These are phyloP conservation scores for Macaca nemestrina DNA, from an alignment of 2,113 vertebrate species.

Conservation along the genomic window DNA sequence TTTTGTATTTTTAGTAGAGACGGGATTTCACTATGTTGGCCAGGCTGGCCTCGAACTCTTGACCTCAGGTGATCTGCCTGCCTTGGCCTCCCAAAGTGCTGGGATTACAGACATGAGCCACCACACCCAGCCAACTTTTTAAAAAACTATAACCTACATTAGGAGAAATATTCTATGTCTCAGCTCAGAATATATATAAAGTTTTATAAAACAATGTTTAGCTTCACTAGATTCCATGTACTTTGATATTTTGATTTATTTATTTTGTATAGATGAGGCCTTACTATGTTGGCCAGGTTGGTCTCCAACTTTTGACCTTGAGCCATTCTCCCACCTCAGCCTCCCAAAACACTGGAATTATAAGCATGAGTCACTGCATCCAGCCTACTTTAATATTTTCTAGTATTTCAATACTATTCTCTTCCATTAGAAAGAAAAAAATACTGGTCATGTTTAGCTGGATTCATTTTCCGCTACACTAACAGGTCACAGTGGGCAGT, in stretches of 20 bases:
- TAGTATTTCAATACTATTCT: neutral
- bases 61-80: too few relatives aligned
- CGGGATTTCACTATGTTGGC: too few relatives aligned
- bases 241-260: neutral
- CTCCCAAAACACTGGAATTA: too few relatives aligned
- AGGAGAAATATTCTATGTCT: neutral
- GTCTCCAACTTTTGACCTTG: too few relatives aligned
- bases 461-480: neutral
- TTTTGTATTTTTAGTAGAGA: too few relatives aligned
- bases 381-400: neutral
- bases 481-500: neutral
- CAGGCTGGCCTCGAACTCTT: too few relatives aligned
- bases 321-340: too few relatives aligned
- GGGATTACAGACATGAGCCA: too few relatives aligned
- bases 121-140: neutral
- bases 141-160: neutral
- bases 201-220: conserved; percentile 2
- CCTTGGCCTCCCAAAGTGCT: too few relatives aligned
- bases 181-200: neutral
- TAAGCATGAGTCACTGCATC: too few relatives aligned
- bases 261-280: too few relatives aligned
- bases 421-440: neutral
- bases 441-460: neutral
- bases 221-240: neutral
- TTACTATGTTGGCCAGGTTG: too few relatives aligned